Conservation (phyloP, 1,140 invertebrate species). For the Cotesia chilonis region DNA sequence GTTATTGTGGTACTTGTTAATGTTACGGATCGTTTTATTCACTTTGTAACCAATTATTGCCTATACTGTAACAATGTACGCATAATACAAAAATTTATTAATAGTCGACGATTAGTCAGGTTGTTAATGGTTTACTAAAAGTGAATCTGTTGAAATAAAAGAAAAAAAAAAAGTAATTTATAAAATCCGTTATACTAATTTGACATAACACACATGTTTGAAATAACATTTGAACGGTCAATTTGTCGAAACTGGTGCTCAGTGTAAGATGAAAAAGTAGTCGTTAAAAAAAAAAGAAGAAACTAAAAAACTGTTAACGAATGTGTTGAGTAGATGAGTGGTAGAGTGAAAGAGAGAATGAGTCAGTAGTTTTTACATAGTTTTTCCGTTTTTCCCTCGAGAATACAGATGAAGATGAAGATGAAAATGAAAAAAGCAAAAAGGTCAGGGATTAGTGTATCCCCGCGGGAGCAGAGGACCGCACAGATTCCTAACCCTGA, state of each 20-base stretch:
- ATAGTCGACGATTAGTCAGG: neutral
- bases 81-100: no score
- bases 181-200: conserved; percentile 32
- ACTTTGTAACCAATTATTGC: no score
- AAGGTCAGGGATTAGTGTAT: conserved; percentile 50
- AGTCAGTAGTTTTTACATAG: conserved; percentile 18
- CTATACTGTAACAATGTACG: no score
- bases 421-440: conserved; percentile 30
- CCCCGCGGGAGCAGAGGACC: conserved; percentile 36
- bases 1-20: no score
- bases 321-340: neutral
- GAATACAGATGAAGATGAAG: conserved; percentile 22
- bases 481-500: conserved; percentile 32
- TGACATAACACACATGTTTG: conserved; percentile 40
- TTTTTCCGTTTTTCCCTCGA: conserved; percentile 35
- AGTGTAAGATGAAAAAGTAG: neutral
- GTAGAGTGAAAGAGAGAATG: neutral
- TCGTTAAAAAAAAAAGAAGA: conserved; percentile 7
- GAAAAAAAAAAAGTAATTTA: neutral
- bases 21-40: no score
- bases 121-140: neutral
- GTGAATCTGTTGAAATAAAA: neutral
- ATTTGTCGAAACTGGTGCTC: neutral
- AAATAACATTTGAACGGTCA: conserved; percentile 30
- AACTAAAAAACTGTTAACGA: neutral